These are phyloP conservation scores for Muschampia plurimacula DNA, from an alignment of 2,888 invertebrate genomes.

Conservation along the genomic window DNA sequence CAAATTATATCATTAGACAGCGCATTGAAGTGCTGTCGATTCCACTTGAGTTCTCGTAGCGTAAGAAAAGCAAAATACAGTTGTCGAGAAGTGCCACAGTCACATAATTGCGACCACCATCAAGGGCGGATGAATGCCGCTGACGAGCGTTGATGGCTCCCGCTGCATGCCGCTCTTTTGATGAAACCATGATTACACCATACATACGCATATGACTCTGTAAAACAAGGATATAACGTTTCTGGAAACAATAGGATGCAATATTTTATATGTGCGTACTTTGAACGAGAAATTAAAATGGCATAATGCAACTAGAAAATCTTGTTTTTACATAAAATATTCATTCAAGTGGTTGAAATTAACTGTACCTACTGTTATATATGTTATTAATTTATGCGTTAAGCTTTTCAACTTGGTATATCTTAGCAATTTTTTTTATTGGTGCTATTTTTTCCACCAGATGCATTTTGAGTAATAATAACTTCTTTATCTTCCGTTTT, in stretches of 20 bases:
- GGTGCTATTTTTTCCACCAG: too few relatives aligned
- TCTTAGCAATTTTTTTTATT: too few relatives aligned
- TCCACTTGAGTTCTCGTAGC: slow-evolving; percentile 25
- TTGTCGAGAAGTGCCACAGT: slow-evolving; percentile 36
- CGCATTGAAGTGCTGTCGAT: slow-evolving; percentile 35
- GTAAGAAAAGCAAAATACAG: slow-evolving; percentile 37
- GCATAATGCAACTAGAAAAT: too few relatives aligned
- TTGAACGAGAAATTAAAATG: too few relatives aligned
- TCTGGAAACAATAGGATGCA: slow-evolving; percentile 6
- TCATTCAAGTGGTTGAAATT: too few relatives aligned
- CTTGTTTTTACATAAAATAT: too few relatives aligned
- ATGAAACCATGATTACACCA: slow-evolving; percentile 80
- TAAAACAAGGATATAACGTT: not conserved
- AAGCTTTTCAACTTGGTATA: too few relatives aligned
- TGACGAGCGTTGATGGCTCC: slow-evolving; percentile 72
- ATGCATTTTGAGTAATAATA: too few relatives aligned
- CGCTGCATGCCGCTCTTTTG: slow-evolving; percentile 72
- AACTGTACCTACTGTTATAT: too few relatives aligned
- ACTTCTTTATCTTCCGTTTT: too few relatives aligned
- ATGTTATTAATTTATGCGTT: too few relatives aligned
- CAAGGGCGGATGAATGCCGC: slow-evolving; percentile 69
- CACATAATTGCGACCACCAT: slow-evolving; percentile 76
- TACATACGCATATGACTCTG: slow-evolving; percentile 58
- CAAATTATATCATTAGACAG: slow-evolving; percentile 33
- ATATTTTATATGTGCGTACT: not conserved